These are phyloP conservation scores for Emmelina monodactyla DNA, from an alignment of 2,888 invertebrate genomes.

Conservation along the genomic window DNA sequence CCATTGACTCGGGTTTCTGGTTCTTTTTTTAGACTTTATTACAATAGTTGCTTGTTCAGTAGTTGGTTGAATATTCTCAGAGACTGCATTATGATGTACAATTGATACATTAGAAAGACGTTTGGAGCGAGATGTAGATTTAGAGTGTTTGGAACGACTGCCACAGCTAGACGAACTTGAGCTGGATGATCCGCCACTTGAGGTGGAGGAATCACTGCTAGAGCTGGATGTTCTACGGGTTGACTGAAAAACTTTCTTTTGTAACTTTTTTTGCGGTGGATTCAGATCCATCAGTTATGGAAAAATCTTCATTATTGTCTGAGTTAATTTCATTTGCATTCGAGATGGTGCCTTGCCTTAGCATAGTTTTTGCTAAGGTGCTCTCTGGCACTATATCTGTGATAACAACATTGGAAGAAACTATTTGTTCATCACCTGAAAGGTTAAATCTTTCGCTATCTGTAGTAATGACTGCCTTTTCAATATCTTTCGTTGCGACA, in stretches of 20 bases:
- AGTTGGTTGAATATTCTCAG: slow-evolving; percentile 8
- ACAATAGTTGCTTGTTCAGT: slow-evolving; percentile 5
- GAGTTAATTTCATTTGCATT: slow-evolving; percentile 6
- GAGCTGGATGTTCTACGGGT: slow-evolving; percentile 4
- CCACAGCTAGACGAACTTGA: slow-evolving; percentile 5
- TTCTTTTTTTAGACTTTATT: slow-evolving; percentile 9
- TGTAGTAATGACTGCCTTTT: slow-evolving; percentile 8
- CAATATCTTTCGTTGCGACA: slow-evolving; percentile 1
- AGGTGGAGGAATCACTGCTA: slow-evolving; percentile 5
- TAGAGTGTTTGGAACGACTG: slow-evolving; percentile 5
- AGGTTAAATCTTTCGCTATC: slow-evolving; percentile 10
- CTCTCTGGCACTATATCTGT: slow-evolving; percentile 7
- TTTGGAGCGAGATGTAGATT: slow-evolving; percentile 7
- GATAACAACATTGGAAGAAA: not conserved
- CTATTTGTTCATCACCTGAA: slow-evolving; percentile 2
- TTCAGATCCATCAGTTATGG: slow-evolving; percentile 4
- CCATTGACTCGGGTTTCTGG: slow-evolving; percentile 10
- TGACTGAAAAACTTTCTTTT: slow-evolving; percentile 7
- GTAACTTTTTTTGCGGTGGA: slow-evolving; percentile 9
- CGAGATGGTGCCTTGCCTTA: slow-evolving; percentile 7
- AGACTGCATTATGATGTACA: slow-evolving; percentile 7
- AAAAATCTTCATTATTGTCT: slow-evolving; percentile 7
- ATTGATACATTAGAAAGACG: slow-evolving; percentile 8
- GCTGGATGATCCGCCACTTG: slow-evolving; percentile 4
- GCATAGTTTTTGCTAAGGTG: slow-evolving; percentile 6